A percentile compares a stretch with the other conserved stretches of the same genome.
Evolutionary conservation across 2,888 invertebrate species (phyloP).

Genomic region (Trachelus troglodyta): DNA sequence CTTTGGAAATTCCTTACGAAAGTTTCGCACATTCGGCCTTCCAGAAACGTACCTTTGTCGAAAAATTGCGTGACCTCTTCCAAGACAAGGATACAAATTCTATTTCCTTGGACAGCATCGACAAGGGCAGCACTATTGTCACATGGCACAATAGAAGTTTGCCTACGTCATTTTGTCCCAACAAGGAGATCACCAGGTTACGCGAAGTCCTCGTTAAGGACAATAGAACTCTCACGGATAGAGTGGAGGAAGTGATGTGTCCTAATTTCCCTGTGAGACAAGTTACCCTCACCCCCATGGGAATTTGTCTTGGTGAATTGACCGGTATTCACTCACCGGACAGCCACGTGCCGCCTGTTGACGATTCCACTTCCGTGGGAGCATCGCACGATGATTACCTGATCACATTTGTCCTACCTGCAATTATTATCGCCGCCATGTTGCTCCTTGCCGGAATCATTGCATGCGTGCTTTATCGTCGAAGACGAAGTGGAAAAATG

Average conservation of each 20-base stretch:
- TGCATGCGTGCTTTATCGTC: constrained; percentile 88
- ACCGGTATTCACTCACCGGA: constrained; percentile 61
- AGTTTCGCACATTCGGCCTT: constrained; percentile 77
- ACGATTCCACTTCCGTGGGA: constrained; percentile 60
- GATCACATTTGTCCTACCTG: constrained; percentile 89
- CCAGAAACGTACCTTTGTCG: constrained; percentile 83
- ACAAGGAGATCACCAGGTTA: constrained; percentile 79
- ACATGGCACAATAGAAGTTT: constrained; percentile 86
- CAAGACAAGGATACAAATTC: constrained; percentile 79
- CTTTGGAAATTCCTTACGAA: constrained; percentile 77
- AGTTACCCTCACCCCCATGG: constrained; percentile 68
- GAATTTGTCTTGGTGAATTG: constrained; percentile 69
- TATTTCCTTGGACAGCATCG: constrained; percentile 80
- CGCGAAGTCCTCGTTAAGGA: constrained; percentile 78
- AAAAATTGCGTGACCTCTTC: constrained; percentile 82
- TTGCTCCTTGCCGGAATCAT: constrained; percentile 86
- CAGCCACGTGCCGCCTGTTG: constrained; percentile 51
- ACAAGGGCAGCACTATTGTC: constrained; percentile 76
- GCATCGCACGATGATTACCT: constrained; percentile 74
- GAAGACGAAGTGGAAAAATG: constrained; percentile 87
- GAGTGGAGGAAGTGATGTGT: constrained; percentile 76
- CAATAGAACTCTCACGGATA: constrained; percentile 71
- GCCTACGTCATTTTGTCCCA: constrained; percentile 79
- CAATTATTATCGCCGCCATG: constrained; percentile 89
- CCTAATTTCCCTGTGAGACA: constrained; percentile 76